These are phyloP conservation scores for Anas platyrhynchos DNA, from an alignment of 2,113 vertebrate genomes.

Conservation along the genomic window DNA sequence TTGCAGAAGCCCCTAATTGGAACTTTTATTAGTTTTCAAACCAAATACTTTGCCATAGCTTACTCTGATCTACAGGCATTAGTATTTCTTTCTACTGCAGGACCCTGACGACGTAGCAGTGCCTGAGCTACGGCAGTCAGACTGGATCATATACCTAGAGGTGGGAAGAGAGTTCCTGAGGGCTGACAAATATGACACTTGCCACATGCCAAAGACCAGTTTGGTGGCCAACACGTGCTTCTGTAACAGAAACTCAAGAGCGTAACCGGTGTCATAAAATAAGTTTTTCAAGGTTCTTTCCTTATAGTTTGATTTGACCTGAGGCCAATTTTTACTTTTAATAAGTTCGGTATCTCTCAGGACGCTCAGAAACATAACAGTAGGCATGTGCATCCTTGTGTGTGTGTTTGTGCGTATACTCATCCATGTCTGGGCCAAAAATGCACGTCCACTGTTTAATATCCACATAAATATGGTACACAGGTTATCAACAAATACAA, in stretches of 20 bases:
- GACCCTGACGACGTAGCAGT: not conserved
- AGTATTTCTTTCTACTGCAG: not conserved
- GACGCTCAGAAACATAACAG: not conserved
- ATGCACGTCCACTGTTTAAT: not conserved
- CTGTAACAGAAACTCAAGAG: not conserved
- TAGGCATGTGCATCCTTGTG: not conserved
- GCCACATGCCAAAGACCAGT: accelerated
- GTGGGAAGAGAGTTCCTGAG: not conserved
- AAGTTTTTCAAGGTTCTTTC: not conserved
- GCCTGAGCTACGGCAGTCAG: not conserved
- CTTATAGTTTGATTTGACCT: not conserved
- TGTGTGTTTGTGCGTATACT: not conserved
- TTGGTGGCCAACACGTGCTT: not conserved
- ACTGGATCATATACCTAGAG: not conserved
- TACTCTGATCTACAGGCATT: not conserved
- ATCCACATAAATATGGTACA: not conserved
- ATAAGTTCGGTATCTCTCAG: not conserved
- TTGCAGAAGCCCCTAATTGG: not conserved
- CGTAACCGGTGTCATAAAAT: not conserved
- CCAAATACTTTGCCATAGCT: not conserved
- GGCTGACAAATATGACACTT: not conserved
- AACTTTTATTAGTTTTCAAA: not conserved
- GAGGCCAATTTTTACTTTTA: not conserved
- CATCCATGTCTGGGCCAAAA: not conserved
- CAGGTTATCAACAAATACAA: not conserved